Conservation (phyloP, 2,888 invertebrate genomes). For the Apantesis nais region DNA sequence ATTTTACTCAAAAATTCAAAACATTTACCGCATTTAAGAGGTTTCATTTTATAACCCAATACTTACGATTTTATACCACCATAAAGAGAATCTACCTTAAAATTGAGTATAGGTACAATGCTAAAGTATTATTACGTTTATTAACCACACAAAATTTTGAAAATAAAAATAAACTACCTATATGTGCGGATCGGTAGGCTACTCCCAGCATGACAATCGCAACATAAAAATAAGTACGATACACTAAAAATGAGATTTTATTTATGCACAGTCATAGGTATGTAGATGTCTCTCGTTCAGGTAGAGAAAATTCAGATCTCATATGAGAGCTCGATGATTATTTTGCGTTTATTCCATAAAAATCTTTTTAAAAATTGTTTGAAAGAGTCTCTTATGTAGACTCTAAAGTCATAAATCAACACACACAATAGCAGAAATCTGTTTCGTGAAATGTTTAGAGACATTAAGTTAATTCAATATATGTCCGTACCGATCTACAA, state of each 20-base stretch:
- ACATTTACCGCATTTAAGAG: constrained; percentile 14
- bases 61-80: constrained; percentile 21
- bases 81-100: constrained; percentile 27
- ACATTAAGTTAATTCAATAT: too few relatives aligned
- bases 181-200: neutral
- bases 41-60: constrained; percentile 15
- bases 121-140: constrained; percentile 20
- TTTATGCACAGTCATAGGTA: neutral
- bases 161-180: neutral
- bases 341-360: too few relatives aligned
- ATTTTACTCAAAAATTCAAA: constrained; percentile 12
- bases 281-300: neutral
- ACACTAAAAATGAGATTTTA: neutral
- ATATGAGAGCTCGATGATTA: neutral
- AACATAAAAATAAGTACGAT: neutral
- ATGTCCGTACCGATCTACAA: too few relatives aligned
- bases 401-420: too few relatives aligned
- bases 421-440: too few relatives aligned
- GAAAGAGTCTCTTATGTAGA: too few relatives aligned
- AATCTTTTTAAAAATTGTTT: too few relatives aligned
- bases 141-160: constrained; percentile 18
- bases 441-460: too few relatives aligned
- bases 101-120: constrained; percentile 17
- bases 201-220: neutral
- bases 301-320: neutral